Evolutionary conservation across 2,113 vertebrate genomes (phyloP), one percentile per base, ranked within the genome.

Genomic region (Heliornis fulica): DNA sequence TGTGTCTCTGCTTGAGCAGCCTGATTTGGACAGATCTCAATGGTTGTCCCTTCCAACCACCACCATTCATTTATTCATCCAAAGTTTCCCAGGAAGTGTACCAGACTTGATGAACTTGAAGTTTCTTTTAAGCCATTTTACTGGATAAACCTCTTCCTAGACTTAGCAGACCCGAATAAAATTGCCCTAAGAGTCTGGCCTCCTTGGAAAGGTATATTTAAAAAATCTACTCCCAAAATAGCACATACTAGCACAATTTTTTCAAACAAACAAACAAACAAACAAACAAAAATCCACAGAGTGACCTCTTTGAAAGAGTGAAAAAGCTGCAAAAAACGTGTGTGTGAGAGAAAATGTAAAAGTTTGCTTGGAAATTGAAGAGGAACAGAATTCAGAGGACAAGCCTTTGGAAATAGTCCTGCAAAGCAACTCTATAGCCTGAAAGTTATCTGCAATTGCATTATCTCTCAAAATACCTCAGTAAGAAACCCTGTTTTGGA

Each of bases 241-340:
- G 4, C 14, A 34, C 5, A 69, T 21, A 0, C 6, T 41, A 54
- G 10, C 3, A 43, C 4, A 87, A n/a, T n/a, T n/a, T n/a, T n/a
- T n/a, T n/a, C n/a, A 72, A 65, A 36, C 23, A 13, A 32, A 21
- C 22, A 46, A n/a, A 19, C 11, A 31, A 32, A 26, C 10, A 29
- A 10, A 16, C 11, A 31, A 51, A 15, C 15, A 53, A 54, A 53
- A 16, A 1, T 12, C 32, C 21, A 20, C 21, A 71, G 46, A 63
- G 0, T 19, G 2, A 77, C 5, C 1, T 29, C 1, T 29, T 31
- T 50, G 38, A 75, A 81, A 60, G 7, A 50, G 41, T 9, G 2
- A 34, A 71, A 38, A 64, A 8, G 0, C 3, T 23, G 15, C 1
- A 22, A 26, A 43, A 28, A 18, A 0, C 2, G 22, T 57, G 5